Conservation (phyloP, 2,888 invertebrate species). For the Tricholauxania praeusta region DNA sequence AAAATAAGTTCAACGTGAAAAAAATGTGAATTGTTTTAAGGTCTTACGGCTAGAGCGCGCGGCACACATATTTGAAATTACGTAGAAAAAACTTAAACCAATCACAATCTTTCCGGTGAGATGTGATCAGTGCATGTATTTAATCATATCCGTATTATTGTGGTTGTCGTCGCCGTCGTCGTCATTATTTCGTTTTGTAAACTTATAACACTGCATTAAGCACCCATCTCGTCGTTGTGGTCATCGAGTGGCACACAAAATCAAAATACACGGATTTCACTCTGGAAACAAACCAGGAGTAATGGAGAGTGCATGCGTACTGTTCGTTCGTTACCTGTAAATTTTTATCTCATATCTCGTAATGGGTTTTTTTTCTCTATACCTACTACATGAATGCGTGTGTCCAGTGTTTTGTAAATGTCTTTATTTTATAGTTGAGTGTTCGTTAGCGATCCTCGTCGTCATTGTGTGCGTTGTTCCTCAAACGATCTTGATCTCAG, state of each 20-base stretch:
- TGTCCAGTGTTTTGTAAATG: conserved; percentile 34
- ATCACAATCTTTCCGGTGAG: conserved; percentile 52
- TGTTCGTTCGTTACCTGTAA: too few relatives aligned
- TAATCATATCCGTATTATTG: conserved; percentile 4
- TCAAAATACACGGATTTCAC: background rate
- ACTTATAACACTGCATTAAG: conserved; percentile 4
- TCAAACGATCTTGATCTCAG: conserved; percentile 39
- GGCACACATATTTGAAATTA: conserved; percentile 10
- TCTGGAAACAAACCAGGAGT: background rate
- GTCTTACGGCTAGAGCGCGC: conserved; percentile 23
- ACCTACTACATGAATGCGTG: conserved; percentile 14
- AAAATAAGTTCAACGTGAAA: conserved; percentile 16
- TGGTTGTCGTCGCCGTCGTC: conserved; percentile 16
- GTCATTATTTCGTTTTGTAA: conserved; percentile 24
- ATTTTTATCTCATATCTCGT: background rate
- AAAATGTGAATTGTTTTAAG: conserved; percentile 2
- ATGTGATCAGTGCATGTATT: conserved; percentile 49
- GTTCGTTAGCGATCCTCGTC: conserved; percentile 33
- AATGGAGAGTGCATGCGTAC: background rate
- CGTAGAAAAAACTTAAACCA: conserved; percentile 1
- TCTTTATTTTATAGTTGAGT: conserved; percentile 36
- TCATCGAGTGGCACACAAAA: background rate
- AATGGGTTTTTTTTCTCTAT: background rate
- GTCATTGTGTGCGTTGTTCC: conserved; percentile 30
- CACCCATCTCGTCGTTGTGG: background rate